Evolutionary conservation across 2,797 vertebrate species (phyloP), one percentile per base, ranked within the genome.

Genomic region (Alexandromys oeconomus): DNA sequence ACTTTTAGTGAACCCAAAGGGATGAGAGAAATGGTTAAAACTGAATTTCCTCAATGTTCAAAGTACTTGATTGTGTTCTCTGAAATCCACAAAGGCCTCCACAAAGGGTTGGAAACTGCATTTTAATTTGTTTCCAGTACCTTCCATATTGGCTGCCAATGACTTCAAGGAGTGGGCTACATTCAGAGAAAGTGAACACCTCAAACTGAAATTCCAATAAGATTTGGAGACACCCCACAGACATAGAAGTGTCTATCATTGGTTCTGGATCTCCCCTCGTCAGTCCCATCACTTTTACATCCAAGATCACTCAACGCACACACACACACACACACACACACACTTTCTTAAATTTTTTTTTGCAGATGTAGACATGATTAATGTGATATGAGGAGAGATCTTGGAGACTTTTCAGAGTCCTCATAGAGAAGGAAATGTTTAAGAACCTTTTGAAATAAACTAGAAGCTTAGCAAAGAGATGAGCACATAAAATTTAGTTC

Each of bases 71-170:
- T 6, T 73, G 10, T 6, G 81, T 81, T 51, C 51, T 94, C 43
- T 29, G 80, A 89, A 92, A 87, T 92, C 48, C 77, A 87, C 80
- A 23, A 51, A 82, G 4, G n/a, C 63, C n/a, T 85, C 40, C 48
- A 63, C 15, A 92, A 89, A 89, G 0, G 2, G 12, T 27, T 91
- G 15, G 25, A 23, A 48, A 63, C 25, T 71, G 0, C 51, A 43
- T 85, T 25, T 87, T 1, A 29, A 86, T 71, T 71, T 3, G 46
- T 71, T 78, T 81, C 6, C 31, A 3, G 5, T 59, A 94, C 82
- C 4, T 5, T 91, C 31, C 31, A n/a, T 5, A 23, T n/a, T n/a
- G 31, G 6, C 63, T 67, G 43, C 12, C 46, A 85, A 25, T 12
- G 25, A 12, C 31, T 25, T 69, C 19, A 65, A 67, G 21, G 31